Evolutionary conservation across 2,888 invertebrate species (phyloP), one percentile per base, ranked within the genome.

Genomic region (Melieria omissa): DNA sequence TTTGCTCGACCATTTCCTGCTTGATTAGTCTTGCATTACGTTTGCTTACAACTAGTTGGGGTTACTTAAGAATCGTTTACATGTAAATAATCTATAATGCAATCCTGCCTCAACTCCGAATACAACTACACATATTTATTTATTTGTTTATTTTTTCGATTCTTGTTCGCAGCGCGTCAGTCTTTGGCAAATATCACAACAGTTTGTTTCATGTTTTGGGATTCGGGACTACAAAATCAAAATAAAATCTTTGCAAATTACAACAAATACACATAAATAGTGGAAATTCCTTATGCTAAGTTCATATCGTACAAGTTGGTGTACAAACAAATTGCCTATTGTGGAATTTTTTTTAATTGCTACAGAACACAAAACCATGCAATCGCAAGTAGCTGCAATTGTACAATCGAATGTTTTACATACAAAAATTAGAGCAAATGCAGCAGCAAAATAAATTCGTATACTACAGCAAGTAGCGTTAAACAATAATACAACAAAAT

Each of bases 101-200:
- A 29, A 46, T 64, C 12, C 29, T 14, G 16, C 47, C 55, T 58
- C 44, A 57, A 16, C 29, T 4, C 9, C 16, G 10, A 16, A 65
- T 41, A 8, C 14, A 55, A 55, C 29, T 5, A 55, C 5, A 9
- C n/a, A 52, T 45, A 54, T 57, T 29, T 29, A 29, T 29, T 29
- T 29, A 29, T 29, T 10, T n/a, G 42, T 45, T 68, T 14, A 47
- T 63, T 67, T 68, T 58, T 55, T 47, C 42, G 46, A 58, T 54
- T 61, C 7, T 29, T 29, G 29, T 29, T 29, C 29, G 29, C 29
- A 29, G 29, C 16, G 10, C 45, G 62, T 71, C 73, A 71, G 71
- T 68, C 73, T 71, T 73, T 73, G 73, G 68, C 67, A 65, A 44
- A 47, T 67, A 73, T 73, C 68, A 73, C 68, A 71, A 68, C 65